Evolutionary conservation across 2,888 invertebrate species (phyloP).

Genomic region (Hydrotaea diabolus): DNA sequence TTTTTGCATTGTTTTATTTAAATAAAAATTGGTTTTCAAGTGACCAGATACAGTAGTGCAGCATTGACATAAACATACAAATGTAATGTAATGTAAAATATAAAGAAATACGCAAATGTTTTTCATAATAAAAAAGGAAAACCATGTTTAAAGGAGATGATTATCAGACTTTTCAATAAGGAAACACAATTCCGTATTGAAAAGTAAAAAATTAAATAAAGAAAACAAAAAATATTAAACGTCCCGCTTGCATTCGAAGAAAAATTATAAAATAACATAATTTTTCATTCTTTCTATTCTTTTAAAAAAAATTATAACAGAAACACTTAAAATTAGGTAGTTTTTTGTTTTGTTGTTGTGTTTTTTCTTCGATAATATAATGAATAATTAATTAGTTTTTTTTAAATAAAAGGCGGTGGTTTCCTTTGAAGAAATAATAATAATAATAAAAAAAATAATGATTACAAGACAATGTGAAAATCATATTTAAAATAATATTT

Average conservation of each 20-base stretch:
- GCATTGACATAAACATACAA: conserved; percentile 32
- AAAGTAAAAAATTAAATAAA: conserved; percentile 28
- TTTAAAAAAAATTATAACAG: conserved; percentile 40
- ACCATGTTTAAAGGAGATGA: not conserved
- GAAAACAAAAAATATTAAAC: conserved; percentile 32
- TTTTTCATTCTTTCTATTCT: conserved; percentile 18
- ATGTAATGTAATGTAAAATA: not conserved
- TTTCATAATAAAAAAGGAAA: not conserved
- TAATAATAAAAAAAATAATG: conserved; percentile 18
- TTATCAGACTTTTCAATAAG: not conserved
- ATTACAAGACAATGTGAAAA: conserved; percentile 45
- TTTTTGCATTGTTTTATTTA: conserved; percentile 35
- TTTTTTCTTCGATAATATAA: conserved; percentile 26
- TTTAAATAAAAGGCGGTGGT: conserved; percentile 60
- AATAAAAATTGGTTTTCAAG: conserved; percentile 75
- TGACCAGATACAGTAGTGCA: conserved; percentile 75
- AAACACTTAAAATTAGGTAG: conserved; percentile 55
- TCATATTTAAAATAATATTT: conserved; percentile 30
- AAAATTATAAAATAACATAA: conserved; percentile 36
- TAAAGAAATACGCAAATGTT: conserved; percentile 20
- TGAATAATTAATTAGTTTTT: conserved; percentile 51
- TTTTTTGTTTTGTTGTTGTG: not conserved
- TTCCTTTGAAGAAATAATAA: conserved; percentile 54
- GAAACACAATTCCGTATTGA: not conserved
- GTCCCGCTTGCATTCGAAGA: not conserved